Evolutionary conservation across 2,113 vertebrate species (phyloP).

Genomic region (Proterorhinus semilunaris): DNA sequence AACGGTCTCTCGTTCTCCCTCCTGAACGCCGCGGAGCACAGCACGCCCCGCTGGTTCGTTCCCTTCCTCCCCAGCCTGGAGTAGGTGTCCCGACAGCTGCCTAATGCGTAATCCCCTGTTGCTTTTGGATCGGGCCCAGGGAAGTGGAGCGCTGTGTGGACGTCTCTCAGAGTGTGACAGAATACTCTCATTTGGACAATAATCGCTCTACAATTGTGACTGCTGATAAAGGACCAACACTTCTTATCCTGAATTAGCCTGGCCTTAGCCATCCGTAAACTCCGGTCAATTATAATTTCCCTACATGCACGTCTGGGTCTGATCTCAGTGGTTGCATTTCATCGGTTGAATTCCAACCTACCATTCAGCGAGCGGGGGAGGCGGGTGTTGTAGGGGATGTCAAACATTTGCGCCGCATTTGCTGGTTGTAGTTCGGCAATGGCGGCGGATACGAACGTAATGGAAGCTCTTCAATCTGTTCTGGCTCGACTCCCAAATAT

Average conservation of each 20-base stretch:
- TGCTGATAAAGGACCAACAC: slow-evolving; percentile 28
- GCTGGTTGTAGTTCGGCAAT: no score
- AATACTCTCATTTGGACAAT: slow-evolving; percentile 57
- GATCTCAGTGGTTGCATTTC: no score
- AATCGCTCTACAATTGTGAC: slow-evolving; percentile 41
- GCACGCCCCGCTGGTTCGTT: slow-evolving; percentile 10
- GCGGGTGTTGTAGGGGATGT: no score
- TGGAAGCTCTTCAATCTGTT: no score
- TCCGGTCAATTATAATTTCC: no score
- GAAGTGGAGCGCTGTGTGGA: slow-evolving; percentile 41
- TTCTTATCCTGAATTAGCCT: slow-evolving; percentile 9
- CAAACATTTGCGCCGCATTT: no score
- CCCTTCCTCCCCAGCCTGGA: slow-evolving; percentile 14
- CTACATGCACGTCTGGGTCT: no score
- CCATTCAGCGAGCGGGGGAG: no score
- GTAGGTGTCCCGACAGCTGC: slow-evolving; percentile 28
- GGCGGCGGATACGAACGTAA: no score
- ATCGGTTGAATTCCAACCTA: no score
- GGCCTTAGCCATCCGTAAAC: no score
- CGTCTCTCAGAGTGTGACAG: slow-evolving; percentile 48
- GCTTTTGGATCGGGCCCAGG: slow-evolving; percentile 51
- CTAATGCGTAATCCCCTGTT: slow-evolving; percentile 39
- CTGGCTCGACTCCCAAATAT: no score
- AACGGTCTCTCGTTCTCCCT: slow-evolving; percentile 39
- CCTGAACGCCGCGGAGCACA: slow-evolving; percentile 6